Conservation (phyloP, 1,140 invertebrate species). For the Ostrea edulis region DNA sequence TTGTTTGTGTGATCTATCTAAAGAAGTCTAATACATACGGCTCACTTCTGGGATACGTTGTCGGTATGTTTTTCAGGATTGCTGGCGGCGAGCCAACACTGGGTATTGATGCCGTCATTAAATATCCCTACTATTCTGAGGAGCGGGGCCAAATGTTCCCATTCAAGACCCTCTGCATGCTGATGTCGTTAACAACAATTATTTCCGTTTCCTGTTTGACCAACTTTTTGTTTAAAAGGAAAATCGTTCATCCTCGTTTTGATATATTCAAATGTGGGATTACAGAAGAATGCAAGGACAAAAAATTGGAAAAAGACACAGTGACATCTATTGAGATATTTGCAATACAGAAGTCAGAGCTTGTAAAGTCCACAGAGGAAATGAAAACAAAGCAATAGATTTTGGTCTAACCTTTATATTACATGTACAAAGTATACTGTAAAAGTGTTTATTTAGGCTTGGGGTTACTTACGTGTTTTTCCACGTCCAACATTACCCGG, state of each 20-base stretch:
- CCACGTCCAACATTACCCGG: no score
- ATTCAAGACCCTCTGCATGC: conserved; percentile 81
- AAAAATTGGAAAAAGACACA: no score
- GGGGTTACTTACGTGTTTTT: no score
- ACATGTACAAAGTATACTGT: no score
- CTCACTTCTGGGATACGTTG: conserved; percentile 89
- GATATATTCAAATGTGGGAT: conserved; percentile 77
- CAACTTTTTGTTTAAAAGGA: conserved; percentile 80
- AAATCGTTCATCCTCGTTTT: conserved; percentile 68
- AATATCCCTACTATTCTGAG: conserved; percentile 92
- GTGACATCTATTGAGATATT: no score
- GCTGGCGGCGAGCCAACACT: conserved; percentile 93
- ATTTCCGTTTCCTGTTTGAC: conserved; percentile 80
- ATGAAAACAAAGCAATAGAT: no score
- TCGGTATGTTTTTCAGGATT: conserved; percentile 93
- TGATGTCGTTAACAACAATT: conserved; percentile 85
- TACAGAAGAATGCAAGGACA: no score
- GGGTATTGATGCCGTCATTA: conserved; percentile 89
- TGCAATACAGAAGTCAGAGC: no score
- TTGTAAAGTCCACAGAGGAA: no score
- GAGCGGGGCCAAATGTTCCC: conserved; percentile 84
- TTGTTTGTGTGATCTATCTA: conserved; percentile 95
- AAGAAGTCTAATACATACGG: conserved; percentile 92
- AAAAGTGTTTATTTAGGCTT: no score
- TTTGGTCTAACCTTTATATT: no score